Conservation (phyloP, 2,113 vertebrate genomes). For the Corvus moneduloides region DNA sequence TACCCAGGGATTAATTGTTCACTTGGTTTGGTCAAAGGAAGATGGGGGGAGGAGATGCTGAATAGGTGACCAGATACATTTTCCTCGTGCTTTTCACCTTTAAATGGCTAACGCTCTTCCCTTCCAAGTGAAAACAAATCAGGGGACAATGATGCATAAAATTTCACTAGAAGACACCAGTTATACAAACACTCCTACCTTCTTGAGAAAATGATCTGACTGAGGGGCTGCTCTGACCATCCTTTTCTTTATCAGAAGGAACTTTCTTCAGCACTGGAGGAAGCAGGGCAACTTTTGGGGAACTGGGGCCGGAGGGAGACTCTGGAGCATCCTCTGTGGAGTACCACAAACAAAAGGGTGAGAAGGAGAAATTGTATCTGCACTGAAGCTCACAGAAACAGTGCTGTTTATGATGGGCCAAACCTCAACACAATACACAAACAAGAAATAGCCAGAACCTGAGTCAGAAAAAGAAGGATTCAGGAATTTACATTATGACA, state of each 20-base stretch:
- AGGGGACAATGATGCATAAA: background rate
- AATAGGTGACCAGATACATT: background rate
- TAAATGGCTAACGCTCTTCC: background rate
- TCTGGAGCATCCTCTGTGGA: constrained; percentile 84
- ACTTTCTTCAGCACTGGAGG: constrained; percentile 80
- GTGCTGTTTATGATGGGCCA: background rate
- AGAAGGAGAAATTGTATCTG: background rate
- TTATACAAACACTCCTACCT: constrained; percentile 72
- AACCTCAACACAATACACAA: background rate
- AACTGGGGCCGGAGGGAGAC: constrained; percentile 76
- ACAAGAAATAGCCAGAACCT: background rate
- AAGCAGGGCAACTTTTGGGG: constrained; percentile 78
- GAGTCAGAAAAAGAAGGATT: background rate
- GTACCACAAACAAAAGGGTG: background rate
- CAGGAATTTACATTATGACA: background rate
- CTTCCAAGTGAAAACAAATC: background rate
- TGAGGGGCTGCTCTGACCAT: constrained; percentile 77
- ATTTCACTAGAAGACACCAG: background rate
- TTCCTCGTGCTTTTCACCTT: background rate
- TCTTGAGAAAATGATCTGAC: constrained; percentile 81
- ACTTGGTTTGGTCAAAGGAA: background rate
- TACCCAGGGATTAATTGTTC: background rate
- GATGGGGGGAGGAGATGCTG: background rate
- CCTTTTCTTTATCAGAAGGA: constrained; percentile 86
- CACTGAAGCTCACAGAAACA: background rate